These are phyloP conservation scores for Ennomos quercinarius DNA, from an alignment of 2,888 invertebrate genomes.

Conservation along the genomic window DNA sequence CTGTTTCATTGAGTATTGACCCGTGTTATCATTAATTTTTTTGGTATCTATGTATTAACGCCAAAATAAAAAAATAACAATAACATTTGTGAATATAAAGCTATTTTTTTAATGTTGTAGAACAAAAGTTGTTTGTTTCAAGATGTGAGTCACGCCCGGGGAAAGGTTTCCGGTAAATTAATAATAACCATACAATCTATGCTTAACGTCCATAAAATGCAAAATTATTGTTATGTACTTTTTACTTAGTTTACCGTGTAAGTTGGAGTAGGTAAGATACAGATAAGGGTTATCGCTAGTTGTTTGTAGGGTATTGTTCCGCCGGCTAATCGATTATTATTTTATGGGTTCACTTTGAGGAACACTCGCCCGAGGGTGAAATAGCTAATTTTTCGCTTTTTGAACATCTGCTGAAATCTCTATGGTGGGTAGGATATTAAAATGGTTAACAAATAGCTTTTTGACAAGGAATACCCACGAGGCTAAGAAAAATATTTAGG, in stretches of 20 bases:
- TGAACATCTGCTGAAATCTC: conserved; percentile 27
- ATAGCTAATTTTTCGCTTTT: conserved; percentile 36
- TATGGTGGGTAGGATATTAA: conserved; percentile 18
- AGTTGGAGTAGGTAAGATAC: conserved; percentile 10
- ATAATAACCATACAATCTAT: no score
- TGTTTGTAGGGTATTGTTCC: conserved; percentile 34
- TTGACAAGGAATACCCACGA: not conserved
- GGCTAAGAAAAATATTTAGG: no score
- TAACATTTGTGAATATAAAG: no score
- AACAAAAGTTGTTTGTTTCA: no score
- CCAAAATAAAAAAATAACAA: no score
- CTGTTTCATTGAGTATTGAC: no score
- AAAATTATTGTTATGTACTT: not conserved
- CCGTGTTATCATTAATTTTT: no score
- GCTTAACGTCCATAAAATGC: no score
- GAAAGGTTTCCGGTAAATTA: no score
- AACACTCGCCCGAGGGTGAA: conserved; percentile 29
- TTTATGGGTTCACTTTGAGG: conserved; percentile 33
- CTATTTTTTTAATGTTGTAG: no score
- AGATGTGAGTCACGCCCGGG: no score
- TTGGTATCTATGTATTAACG: no score
- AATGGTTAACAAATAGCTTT: conserved; percentile 24
- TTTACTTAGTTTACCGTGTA: conserved; percentile 5
- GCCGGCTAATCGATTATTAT: conserved; percentile 27
- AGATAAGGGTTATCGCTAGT: conserved; percentile 32